phyloP scores from a whole-genome alignment of 2,113 vertebrate genomes.

The Mustela nigripes region DNA sequence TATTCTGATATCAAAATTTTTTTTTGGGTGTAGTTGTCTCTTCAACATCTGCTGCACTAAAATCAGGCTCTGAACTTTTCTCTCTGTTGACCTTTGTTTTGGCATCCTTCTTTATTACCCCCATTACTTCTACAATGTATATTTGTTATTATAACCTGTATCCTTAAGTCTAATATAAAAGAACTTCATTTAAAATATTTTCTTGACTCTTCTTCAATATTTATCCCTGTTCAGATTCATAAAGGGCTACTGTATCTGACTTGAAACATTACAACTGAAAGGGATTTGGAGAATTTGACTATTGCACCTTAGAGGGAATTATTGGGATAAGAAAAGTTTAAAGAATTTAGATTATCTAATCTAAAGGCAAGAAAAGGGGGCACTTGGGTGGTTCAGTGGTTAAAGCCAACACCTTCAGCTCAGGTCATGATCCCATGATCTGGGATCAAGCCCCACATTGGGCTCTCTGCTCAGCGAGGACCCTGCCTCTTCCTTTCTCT shows the following conservation, averaged over 20 bases:
- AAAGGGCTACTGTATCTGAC: slow-evolving; percentile 21
- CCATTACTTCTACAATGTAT: neutral
- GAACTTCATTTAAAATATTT: slow-evolving; percentile 39
- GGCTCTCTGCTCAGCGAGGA: too few species aligned
- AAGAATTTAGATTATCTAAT: slow-evolving; percentile 19
- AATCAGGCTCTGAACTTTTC: neutral
- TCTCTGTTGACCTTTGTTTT: neutral
- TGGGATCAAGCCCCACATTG: too few species aligned
- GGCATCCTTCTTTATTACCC: neutral
- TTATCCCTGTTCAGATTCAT: neutral
- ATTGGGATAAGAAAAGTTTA: slow-evolving; percentile 11
- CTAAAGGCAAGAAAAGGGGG: slow-evolving; percentile 19
- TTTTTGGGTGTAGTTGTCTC: neutral
- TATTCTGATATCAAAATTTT: neutral
- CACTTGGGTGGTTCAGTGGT: too few species aligned
- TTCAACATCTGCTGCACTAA: neutral
- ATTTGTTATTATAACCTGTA: neutral
- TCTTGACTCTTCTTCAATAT: neutral
- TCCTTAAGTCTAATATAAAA: slow-evolving; percentile 35
- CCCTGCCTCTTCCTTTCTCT: too few species aligned
- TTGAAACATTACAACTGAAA: slow-evolving; percentile 44
- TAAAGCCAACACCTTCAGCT: too few species aligned
- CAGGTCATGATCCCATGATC: too few species aligned
- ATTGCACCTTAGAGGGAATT: slow-evolving; percentile 15
- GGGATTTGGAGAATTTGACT: slow-evolving; percentile 38